Evolutionary conservation across 1,140 invertebrate genomes (phyloP).

Genomic region (Caenorhabditis brenneri): DNA sequence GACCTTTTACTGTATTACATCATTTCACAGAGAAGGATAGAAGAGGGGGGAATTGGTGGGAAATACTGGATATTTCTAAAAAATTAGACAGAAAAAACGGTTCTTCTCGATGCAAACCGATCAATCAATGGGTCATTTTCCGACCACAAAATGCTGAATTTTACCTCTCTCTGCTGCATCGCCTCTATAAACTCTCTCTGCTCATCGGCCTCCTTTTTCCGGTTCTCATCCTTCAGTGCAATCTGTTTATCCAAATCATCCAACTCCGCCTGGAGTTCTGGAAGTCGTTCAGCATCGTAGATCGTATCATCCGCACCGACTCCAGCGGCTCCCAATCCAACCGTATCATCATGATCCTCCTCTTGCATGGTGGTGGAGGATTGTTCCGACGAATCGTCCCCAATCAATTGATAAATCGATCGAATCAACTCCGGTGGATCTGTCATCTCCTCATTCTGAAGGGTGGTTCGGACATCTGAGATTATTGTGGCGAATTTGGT

Average conservation of each 20-base stretch:
- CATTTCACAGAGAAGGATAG: too few species aligned
- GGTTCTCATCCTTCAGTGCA: slow-evolving; percentile 1
- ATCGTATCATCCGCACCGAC: neutral
- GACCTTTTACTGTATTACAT: too few species aligned
- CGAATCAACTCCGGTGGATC: neutral
- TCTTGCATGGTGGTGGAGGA: neutral
- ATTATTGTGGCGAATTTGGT: neutral
- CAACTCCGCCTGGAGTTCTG: slow-evolving; percentile 9
- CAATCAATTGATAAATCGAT: neutral
- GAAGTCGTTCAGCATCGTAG: slow-evolving; percentile 11
- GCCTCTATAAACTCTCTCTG: slow-evolving; percentile 45
- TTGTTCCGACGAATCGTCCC: neutral
- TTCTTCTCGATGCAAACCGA: too few species aligned
- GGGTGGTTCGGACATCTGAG: neutral
- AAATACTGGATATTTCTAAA: too few species aligned
- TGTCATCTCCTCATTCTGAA: neutral
- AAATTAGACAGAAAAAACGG: too few species aligned
- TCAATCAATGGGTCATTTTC: too few species aligned
- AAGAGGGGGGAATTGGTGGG: too few species aligned
- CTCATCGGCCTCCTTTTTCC: neutral
- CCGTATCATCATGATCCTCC: neutral
- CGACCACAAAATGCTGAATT: too few species aligned
- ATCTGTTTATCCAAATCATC: slow-evolving; percentile 9
- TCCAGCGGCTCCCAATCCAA: too few species aligned
- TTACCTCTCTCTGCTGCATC: neutral